Base-by-base conservation (phyloP, 1,140 invertebrate species). In the Megathymus violae region DNA sequence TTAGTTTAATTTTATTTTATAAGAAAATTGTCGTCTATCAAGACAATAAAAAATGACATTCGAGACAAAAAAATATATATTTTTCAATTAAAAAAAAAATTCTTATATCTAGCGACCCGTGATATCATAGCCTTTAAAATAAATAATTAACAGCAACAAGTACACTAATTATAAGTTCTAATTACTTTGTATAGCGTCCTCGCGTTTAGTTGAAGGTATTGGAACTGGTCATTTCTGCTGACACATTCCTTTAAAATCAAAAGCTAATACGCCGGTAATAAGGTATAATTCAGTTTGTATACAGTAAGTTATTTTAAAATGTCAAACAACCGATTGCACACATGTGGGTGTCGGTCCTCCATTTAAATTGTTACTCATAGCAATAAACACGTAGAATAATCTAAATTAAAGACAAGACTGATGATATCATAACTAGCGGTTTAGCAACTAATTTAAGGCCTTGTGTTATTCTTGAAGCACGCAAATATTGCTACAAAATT, bases 291-390 rank as follows among this genome's bases (percentile, higher is more conserved):
- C 61, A 13, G 52, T 56, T 65, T 62, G 59, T n/a, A n/a, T 36
- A 27, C 17, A 64, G 36, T 60, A 62, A 40, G 54, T 67, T 79
- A 72, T 80, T 75, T 73, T 78, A 64, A 75, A 69, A 77, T 75
- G 74, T 83, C 73, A 82, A 76, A 82, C 41, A 79, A 54, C 60
- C 75, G 75, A 77, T 78, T 81, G 74, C 76, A 78, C 60, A 65
- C 58, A 71, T 71, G 83, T 88, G 83, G 85, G 81, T 54, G 73
- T 78, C 34, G 62, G 43, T 66, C 71, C 68, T 71, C 67, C 70
- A 74, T 85, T 80, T 80, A 83, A 71, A 71, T 64, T 74, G 73
- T 86, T 82, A 82, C 74, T 88, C 83, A 88, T 78, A 69, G 78
- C 70, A 82, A 80, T 83, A 85, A 88, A 83, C 77, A 74, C 78